Conservation (phyloP, 2,113 vertebrate genomes). For the Xiphorhynchus elegans region DNA sequence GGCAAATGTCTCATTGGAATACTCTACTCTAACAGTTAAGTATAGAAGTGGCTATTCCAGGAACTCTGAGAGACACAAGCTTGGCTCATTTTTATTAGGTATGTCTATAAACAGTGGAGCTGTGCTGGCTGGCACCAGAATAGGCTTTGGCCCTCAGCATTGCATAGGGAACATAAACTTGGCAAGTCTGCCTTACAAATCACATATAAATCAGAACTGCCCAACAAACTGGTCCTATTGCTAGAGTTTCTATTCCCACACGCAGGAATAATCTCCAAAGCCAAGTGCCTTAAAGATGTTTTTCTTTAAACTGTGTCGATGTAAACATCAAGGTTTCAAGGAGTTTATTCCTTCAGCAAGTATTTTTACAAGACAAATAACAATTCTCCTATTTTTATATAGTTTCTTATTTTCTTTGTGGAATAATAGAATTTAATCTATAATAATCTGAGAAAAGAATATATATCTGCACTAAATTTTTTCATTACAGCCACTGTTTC, state of each 20-base stretch:
- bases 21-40: not conserved
- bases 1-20: not conserved
- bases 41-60: conserved; percentile 8
- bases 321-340: conserved; percentile 15
- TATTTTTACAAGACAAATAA: conserved; percentile 26
- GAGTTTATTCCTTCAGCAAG: conserved; percentile 29
- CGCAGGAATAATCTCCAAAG: conserved; percentile 3
- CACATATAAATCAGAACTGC: not conserved
- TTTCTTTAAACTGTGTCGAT: not conserved
- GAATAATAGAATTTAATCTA: not conserved
- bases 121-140: conserved; percentile 20
- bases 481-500: not conserved
- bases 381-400: not conserved
- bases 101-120: not conserved
- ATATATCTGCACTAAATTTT: not conserved
- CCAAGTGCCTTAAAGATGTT: conserved; percentile 26
- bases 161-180: not conserved
- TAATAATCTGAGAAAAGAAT: not conserved
- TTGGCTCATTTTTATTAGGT: conserved; percentile 15
- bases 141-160: not conserved
- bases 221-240: not conserved
- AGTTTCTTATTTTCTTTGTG: not conserved
- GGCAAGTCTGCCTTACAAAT: not conserved
- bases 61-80: not conserved
- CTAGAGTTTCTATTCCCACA: conserved; percentile 11